These are phyloP conservation scores for Nomada hirtipes DNA, from an alignment of 2,888 invertebrate genomes.

Conservation along the genomic window DNA sequence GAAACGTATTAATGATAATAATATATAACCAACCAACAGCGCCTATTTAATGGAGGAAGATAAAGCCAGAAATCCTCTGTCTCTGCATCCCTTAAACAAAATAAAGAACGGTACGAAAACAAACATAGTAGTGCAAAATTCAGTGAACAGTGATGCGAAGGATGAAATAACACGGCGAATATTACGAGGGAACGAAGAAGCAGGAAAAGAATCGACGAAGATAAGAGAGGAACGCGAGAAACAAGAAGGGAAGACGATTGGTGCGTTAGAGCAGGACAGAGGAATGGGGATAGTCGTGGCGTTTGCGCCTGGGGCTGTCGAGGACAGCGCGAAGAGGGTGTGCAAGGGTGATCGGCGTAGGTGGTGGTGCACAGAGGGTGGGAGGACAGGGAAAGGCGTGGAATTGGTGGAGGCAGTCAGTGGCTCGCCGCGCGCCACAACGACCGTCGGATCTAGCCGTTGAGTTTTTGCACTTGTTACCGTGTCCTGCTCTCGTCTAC, in stretches of 20 bases:
- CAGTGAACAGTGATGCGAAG: slow-evolving; percentile 43
- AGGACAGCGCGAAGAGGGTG: slow-evolving; percentile 73
- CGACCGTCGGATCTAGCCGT: slow-evolving; percentile 69
- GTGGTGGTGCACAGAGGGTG: slow-evolving; percentile 63
- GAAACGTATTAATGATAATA: no score
- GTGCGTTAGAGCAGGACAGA: slow-evolving; percentile 21
- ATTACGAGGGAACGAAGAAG: slow-evolving; percentile 12
- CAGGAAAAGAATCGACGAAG: slow-evolving; percentile 10
- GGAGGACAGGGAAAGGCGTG: slow-evolving; percentile 75
- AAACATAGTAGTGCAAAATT: slow-evolving; percentile 35
- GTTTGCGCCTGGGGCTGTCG: slow-evolving; percentile 81
- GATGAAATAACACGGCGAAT: slow-evolving; percentile 41
- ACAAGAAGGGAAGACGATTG: slow-evolving; percentile 9
- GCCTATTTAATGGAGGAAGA: not conserved
- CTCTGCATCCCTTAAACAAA: not conserved
- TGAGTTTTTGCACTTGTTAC: slow-evolving; percentile 68
- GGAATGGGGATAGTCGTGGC: slow-evolving; percentile 71
- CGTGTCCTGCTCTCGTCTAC: slow-evolving; percentile 27
- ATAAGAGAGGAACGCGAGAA: not conserved
- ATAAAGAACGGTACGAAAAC: slow-evolving; percentile 8
- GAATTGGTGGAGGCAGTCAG: slow-evolving; percentile 81
- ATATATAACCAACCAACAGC: no score
- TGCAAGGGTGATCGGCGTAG: slow-evolving; percentile 69
- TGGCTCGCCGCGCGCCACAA: slow-evolving; percentile 83
- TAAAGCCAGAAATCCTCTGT: no score